These are phyloP conservation scores for Apis florea DNA, from an alignment of 1,140 invertebrate genomes.

Conservation along the genomic window DNA sequence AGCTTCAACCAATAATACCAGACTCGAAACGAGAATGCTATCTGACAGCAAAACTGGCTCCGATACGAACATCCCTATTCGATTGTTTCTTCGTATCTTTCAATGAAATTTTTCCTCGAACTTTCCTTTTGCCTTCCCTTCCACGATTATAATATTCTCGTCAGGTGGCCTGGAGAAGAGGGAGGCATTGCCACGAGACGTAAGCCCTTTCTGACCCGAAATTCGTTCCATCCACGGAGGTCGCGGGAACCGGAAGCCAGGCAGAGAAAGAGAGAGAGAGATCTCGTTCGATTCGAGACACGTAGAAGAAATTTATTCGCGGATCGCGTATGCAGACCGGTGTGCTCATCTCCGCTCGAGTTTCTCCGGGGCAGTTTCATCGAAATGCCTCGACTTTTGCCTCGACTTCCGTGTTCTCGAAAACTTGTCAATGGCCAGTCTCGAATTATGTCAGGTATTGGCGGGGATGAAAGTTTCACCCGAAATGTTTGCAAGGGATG, in stretches of 20 bases:
- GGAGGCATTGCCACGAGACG: constrained; percentile 17
- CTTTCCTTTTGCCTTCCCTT: not conserved
- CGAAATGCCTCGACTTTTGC: constrained; percentile 35
- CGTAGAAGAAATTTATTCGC: constrained; percentile 71
- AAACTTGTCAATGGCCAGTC: constrained; percentile 31
- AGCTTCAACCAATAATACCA: no score
- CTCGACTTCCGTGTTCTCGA: constrained; percentile 39
- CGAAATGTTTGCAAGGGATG: not conserved
- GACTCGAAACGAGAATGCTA: no score
- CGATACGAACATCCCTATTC: no score
- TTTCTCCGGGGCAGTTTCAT: constrained; percentile 53
- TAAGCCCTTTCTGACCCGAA: constrained; percentile 36
- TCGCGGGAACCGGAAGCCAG: constrained; percentile 50
- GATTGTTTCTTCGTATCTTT: no score
- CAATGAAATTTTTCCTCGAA: not conserved
- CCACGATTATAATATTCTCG: constrained; percentile 61
- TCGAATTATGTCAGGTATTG: constrained; percentile 3
- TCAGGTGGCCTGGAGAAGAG: constrained; percentile 41
- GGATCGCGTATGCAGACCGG: constrained; percentile 61
- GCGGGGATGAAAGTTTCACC: not conserved
- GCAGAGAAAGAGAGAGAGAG: constrained; percentile 10
- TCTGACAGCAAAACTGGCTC: no score
- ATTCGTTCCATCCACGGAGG: constrained; percentile 42
- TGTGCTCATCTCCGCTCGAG: constrained; percentile 61
- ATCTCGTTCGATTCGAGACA: constrained; percentile 62